phyloP scores from a whole-genome alignment of 2,888 invertebrate genomes.

The Hyalella azteca region DNA sequence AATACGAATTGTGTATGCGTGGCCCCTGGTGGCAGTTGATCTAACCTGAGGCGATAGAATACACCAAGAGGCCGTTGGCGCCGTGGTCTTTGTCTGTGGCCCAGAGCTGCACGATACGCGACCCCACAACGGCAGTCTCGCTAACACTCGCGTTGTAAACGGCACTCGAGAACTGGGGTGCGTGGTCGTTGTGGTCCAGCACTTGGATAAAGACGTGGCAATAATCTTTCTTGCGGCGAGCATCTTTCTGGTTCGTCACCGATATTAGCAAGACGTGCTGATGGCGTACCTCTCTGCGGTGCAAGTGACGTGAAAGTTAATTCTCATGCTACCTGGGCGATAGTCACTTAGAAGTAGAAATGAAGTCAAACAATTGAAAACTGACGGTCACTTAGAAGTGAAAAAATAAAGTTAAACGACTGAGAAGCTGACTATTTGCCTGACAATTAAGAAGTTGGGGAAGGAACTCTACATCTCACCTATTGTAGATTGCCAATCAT shows the following conservation, averaged over 20 bases:
- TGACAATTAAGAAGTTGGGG: too few relatives aligned
- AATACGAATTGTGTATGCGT: too few relatives aligned
- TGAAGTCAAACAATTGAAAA: too few relatives aligned
- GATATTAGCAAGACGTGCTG: conserved; percentile 86
- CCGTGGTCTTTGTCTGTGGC: conserved; percentile 86
- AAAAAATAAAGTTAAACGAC: too few relatives aligned
- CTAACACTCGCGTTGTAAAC: conserved; percentile 66
- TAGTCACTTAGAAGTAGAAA: too few relatives aligned
- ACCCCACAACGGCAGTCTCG: conserved; percentile 77
- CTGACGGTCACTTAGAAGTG: too few relatives aligned
- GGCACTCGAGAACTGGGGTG: conserved; percentile 74
- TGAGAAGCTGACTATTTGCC: too few relatives aligned
- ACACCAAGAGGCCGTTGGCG: conserved; percentile 77
- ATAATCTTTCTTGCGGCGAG: conserved; percentile 80
- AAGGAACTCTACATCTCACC: too few relatives aligned
- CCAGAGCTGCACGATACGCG: conserved; percentile 74
- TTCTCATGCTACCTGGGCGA: too few relatives aligned
- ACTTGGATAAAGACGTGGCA: conserved; percentile 82
- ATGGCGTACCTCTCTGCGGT: conserved; percentile 52
- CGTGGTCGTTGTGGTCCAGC: conserved; percentile 82
- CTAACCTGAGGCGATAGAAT: conserved; percentile 80
- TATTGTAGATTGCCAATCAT: too few relatives aligned
- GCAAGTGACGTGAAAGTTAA: too few relatives aligned
- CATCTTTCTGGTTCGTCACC: conserved; percentile 85
- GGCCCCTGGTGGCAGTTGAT: too few relatives aligned